phyloP scores from a whole-genome alignment of 2,113 vertebrate genomes.

The Ciconia boyciana region DNA sequence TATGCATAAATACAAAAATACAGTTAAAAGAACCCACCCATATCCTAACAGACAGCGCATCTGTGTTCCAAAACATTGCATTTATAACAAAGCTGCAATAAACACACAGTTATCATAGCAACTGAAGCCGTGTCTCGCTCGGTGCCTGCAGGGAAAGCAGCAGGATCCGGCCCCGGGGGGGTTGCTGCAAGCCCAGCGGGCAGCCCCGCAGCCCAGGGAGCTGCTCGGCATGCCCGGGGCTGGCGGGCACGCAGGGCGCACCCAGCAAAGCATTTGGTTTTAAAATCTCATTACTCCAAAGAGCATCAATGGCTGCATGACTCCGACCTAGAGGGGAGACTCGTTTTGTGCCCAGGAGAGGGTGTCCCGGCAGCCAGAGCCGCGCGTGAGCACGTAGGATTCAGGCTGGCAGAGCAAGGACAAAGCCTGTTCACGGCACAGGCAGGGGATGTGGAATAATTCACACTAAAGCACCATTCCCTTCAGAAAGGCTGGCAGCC shows the following conservation, averaged over 20 bases:
- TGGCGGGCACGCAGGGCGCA: not conserved
- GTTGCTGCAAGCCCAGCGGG: not conserved
- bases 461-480: not conserved
- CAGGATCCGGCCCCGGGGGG: not conserved
- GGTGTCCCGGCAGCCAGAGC: not conserved
- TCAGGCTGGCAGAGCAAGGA: not conserved
- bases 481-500: constrained; percentile 24
- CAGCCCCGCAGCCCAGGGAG: not conserved
- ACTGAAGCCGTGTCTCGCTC: rapidly evolving
- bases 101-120: not conserved
- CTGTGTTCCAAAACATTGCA: not conserved
- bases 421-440: not conserved
- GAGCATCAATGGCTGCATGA: not conserved
- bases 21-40: not conserved
- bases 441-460: not conserved
- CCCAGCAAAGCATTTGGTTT: not conserved
- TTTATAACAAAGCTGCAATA: not conserved
- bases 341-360: rapidly evolving
- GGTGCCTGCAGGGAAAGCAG: not conserved
- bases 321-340: rapidly evolving
- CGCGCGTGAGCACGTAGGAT: rapidly evolving
- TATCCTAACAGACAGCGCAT: not conserved
- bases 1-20: not conserved
- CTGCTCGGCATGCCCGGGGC: not conserved
- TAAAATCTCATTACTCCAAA: rapidly evolving